Evolutionary conservation across 2,113 vertebrate species (phyloP).

Genomic region (Ciconia boyciana): DNA sequence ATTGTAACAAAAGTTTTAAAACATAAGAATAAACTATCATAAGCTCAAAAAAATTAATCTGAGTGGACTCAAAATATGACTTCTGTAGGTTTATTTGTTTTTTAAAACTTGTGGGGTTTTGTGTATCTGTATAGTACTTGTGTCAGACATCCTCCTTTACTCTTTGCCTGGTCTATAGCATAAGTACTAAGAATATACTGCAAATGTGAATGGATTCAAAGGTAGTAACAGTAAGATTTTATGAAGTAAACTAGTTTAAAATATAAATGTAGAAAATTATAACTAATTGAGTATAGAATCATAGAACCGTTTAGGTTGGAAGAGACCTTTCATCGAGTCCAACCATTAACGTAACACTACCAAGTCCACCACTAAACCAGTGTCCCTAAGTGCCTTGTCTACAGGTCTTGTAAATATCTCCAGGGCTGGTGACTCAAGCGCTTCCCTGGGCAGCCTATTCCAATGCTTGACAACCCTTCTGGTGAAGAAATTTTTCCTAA

Average conservation of each 20-base stretch:
- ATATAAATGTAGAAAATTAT: neutral
- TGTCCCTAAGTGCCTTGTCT: neutral
- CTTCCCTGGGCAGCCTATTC: neutral
- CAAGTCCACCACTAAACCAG: neutral
- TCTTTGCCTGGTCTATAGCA: neutral
- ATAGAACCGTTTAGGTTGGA: neutral
- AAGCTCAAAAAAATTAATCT: neutral
- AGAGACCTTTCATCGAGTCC: neutral
- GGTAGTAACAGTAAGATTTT: neutral
- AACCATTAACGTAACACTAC: neutral
- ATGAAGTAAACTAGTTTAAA: neutral
- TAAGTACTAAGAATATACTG: neutral
- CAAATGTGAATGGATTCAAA: neutral
- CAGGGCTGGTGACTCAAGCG: neutral
- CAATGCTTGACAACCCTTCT: neutral
- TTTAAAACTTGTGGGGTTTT: neutral
- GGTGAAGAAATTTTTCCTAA: neutral
- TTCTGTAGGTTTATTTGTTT: neutral
- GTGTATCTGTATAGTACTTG: neutral
- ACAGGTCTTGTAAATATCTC: fast-evolving
- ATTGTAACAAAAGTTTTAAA: neutral
- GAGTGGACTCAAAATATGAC: neutral
- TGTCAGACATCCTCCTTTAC: neutral
- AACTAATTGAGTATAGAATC: neutral
- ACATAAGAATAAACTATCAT: neutral